Evolutionary conservation across 1,140 invertebrate species (phyloP).

Genomic region (Helicoverpa zea): DNA sequence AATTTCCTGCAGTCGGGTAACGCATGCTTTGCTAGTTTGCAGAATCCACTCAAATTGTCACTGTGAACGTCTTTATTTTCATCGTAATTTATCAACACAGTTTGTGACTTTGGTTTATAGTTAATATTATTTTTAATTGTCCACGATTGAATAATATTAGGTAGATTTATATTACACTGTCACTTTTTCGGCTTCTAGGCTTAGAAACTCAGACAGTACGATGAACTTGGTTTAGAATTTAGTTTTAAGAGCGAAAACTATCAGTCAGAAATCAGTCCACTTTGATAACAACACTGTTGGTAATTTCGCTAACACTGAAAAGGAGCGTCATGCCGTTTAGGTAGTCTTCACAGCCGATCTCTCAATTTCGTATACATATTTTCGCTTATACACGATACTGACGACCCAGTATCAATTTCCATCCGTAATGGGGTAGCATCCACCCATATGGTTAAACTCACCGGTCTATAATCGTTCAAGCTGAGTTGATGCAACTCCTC

Average conservation of each 20-base stretch:
- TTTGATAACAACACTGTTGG: slow-evolving; percentile 17
- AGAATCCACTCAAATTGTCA: slow-evolving; percentile 50
- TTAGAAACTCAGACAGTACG: slow-evolving; percentile 48
- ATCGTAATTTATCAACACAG: not conserved
- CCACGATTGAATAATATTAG: not conserved
- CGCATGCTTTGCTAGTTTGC: slow-evolving; percentile 46
- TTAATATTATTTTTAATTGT: slow-evolving; percentile 27
- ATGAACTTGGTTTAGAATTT: slow-evolving; percentile 29
- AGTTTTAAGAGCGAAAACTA: slow-evolving; percentile 41
- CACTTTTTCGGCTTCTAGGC: slow-evolving; percentile 46
- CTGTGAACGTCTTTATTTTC: not conserved
- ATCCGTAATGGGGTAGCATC: not conserved
- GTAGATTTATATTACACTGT: not conserved
- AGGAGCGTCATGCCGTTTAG: too few relatives aligned
- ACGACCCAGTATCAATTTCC: not conserved
- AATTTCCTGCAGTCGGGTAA: slow-evolving; percentile 55
- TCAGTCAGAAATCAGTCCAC: slow-evolving; percentile 57
- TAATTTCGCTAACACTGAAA: too few relatives aligned
- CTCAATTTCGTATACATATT: too few relatives aligned
- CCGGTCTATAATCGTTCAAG: not conserved
- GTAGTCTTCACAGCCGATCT: too few relatives aligned
- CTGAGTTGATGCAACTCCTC: not conserved
- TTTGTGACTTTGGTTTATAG: slow-evolving; percentile 3
- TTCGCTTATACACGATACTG: not conserved
- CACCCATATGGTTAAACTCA: not conserved